Evolutionary conservation across 2,113 vertebrate genomes (phyloP).

Genomic region (Charina bottae): DNA sequence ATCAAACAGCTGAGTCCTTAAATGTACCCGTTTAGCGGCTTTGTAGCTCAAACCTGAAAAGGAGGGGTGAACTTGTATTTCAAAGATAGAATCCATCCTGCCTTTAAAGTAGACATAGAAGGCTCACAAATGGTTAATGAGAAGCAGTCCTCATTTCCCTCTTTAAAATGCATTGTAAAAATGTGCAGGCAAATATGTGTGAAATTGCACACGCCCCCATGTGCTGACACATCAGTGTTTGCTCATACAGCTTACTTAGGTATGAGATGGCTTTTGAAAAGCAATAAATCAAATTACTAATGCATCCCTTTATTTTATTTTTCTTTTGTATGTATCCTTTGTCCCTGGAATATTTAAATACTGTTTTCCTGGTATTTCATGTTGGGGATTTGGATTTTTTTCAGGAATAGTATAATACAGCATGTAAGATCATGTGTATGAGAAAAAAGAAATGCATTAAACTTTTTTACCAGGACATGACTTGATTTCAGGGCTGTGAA

Average conservation of each 20-base stretch:
- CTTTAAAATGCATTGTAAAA: slow-evolving; percentile 56
- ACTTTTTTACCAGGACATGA: neutral
- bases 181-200: slow-evolving; percentile 40
- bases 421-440: neutral
- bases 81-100: neutral
- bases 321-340: neutral
- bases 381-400: slow-evolving; percentile 29
- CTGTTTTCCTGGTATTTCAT: slow-evolving; percentile 18
- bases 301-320: neutral
- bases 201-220: slow-evolving; percentile 45
- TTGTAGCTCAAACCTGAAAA: neutral
- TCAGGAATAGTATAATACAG: neutral
- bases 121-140: neutral
- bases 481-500: neutral
- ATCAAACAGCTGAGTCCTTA: neutral
- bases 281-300: slow-evolving; percentile 51
- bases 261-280: slow-evolving; percentile 64
- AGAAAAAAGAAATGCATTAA: neutral
- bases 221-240: slow-evolving; percentile 50
- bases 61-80: neutral
- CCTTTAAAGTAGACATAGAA: neutral
- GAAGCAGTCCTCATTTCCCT: slow-evolving; percentile 1
- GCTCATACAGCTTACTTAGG: slow-evolving; percentile 35
- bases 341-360: slow-evolving; percentile 26
- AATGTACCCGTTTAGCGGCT: neutral